Conservation (phyloP, 2,113 vertebrate species). For the Chaetodon trifascialis region DNA sequence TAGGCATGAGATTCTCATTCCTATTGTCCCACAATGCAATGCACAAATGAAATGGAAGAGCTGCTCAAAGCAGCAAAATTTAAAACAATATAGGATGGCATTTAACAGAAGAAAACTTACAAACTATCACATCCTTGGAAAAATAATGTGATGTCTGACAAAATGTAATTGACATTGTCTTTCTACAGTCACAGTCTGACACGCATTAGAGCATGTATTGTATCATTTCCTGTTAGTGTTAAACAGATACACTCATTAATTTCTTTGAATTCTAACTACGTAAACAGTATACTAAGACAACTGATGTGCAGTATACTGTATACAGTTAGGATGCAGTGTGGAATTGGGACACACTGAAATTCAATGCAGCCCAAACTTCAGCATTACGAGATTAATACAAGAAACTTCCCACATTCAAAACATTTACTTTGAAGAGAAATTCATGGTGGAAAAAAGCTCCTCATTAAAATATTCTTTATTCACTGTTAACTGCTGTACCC, state of each 20-base stretch:
- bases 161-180: neutral
- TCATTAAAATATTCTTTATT: neutral
- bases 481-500: neutral
- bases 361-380: neutral
- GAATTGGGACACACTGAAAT: neutral
- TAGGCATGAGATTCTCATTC: neutral
- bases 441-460: neutral
- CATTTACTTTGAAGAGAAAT: neutral
- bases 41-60: neutral
- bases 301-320: neutral
- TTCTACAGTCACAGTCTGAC: neutral
- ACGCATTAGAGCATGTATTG: neutral
- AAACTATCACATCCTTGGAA: neutral
- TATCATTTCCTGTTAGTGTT: neutral
- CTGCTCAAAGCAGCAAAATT: neutral
- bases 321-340: neutral
- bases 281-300: too few relatives aligned
- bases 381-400: neutral
- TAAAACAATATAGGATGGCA: neutral
- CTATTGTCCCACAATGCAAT: conserved; percentile 14
- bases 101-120: neutral
- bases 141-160: neutral
- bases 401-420: neutral
- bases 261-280: neutral
- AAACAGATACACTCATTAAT: neutral